phyloP scores from a whole-genome alignment of 2,797 vertebrate species.

The Liparis tanakae region DNA sequence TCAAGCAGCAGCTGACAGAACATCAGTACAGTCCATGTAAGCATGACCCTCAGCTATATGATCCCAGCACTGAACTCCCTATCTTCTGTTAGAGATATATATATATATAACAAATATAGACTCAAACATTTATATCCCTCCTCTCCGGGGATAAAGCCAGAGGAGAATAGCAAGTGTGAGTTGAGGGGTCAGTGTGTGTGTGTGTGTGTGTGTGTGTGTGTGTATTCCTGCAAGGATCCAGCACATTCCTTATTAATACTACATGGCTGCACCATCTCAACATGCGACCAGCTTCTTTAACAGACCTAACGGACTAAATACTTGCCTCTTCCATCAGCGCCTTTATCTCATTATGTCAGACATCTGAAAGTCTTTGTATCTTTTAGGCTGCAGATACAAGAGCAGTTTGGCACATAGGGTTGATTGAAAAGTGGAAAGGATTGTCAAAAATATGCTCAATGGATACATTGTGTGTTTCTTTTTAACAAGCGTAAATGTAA shows the following conservation, averaged over 20 bases:
- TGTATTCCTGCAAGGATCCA: conserved; percentile 42
- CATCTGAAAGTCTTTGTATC: background rate
- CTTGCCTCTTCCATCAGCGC: conserved; percentile 16
- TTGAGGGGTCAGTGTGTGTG: background rate
- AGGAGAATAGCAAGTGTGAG: conserved; percentile 31
- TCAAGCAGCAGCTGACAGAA: conserved; percentile 58
- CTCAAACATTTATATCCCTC: conserved; percentile 66
- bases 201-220: conserved; percentile 1
- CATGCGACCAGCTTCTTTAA: background rate
- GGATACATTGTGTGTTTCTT: background rate
- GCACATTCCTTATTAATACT: conserved; percentile 53
- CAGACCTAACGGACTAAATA: conserved; percentile 23
- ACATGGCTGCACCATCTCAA: conserved; percentile 24
- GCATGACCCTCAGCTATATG: conserved; percentile 53
- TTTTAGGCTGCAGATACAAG: background rate
- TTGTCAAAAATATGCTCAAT: background rate
- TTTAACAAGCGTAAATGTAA: background rate
- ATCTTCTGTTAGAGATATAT: conserved; percentile 51
- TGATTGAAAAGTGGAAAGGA: background rate
- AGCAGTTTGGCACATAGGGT: background rate
- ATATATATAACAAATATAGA: conserved; percentile 71
- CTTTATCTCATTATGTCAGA: conserved; percentile 12
- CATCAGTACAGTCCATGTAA: conserved; percentile 36
- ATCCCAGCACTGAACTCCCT: conserved; percentile 56
- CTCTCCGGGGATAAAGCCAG: conserved; percentile 48